Evolutionary conservation across 2,888 invertebrate genomes (phyloP), one percentile per base, ranked within the genome.

Genomic region (Merodon equestris): DNA sequence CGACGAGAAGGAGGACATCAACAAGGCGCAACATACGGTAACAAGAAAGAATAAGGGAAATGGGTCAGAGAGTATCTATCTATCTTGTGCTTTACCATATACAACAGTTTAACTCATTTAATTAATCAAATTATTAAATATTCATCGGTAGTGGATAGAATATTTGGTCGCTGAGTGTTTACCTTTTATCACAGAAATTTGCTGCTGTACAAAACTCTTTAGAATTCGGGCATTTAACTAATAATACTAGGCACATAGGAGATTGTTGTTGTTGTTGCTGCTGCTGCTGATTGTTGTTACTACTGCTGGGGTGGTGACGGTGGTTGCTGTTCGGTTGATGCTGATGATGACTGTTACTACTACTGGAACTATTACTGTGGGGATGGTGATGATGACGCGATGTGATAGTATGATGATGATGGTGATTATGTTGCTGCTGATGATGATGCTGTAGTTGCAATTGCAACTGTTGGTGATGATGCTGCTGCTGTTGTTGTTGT

Each of bases 221-320:
- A 76, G 88, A 88, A 86, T 88, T 88, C 77, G 88, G 88, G 84
- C 88, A 88, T 87, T 88, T 88, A 84, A 88, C 88, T 86, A 88
- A 87, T 86, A 88, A 87, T 85, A 88, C 88, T 85, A 88, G 87
- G 85, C 88, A 88, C 85, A 88, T 84, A 84, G 88, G 87, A 84
- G 88, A 88, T 86, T 87, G 87, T 84, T 83, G 76, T 66, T 84
- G 85, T 82, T 83, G 84, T 86, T 87, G 87, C 84, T 83, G 76
- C 68, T 84, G 85, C 82, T 83, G 84, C 63, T 81, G 83, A 75
- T 74, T 85, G 83, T 56, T 84, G 83, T 27, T 84, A 84, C 19
- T 83, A 83, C 12, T 83, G 81, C 38, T 68, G 54, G 61, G 53
- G 50, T 82, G 82, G 54, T 84, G 87, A 85, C 87, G 87, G 34